These are phyloP conservation scores for Strix occidentalis DNA, from an alignment of 2,797 vertebrate genomes.

Conservation along the genomic window DNA sequence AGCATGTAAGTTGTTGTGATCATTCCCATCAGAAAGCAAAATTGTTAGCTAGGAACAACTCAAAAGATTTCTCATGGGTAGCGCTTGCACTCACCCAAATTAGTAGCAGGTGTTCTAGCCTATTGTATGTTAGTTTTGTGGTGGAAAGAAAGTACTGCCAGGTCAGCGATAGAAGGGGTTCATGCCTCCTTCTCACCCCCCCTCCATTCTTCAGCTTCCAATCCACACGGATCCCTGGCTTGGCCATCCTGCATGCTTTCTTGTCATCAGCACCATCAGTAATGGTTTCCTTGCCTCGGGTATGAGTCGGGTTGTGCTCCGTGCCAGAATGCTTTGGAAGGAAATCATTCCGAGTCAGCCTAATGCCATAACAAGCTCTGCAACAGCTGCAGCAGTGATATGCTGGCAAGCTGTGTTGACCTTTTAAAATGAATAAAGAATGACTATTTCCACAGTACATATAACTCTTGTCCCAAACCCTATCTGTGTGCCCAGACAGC, in stretches of 20 bases:
- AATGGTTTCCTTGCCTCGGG: slow-evolving; percentile 11
- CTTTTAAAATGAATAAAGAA: slow-evolving; percentile 67
- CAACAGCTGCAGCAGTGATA: slow-evolving; percentile 66
- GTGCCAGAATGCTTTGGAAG: slow-evolving; percentile 59
- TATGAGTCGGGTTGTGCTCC: slow-evolving; percentile 5
- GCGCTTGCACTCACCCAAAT: slow-evolving; percentile 18
- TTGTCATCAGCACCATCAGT: slow-evolving; percentile 28
- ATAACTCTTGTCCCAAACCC: slow-evolving; percentile 56
- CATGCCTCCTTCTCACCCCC: neutral
- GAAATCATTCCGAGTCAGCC: slow-evolving; percentile 63
- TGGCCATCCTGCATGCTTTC: neutral
- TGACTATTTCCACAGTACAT: slow-evolving; percentile 54
- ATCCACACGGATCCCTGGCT: neutral
- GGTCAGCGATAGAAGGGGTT: neutral
- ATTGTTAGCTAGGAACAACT: neutral
- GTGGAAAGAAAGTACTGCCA: neutral
- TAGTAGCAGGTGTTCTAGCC: neutral
- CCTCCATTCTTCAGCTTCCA: neutral
- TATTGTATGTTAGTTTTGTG: neutral
- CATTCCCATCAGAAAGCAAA: slow-evolving; percentile 33
- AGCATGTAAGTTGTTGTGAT: slow-evolving; percentile 24
- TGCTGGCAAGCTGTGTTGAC: slow-evolving; percentile 66
- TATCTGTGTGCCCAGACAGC: slow-evolving; percentile 58
- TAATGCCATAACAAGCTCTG: slow-evolving; percentile 66
- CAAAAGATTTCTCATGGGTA: neutral